phyloP scores from a whole-genome alignment of 2,113 vertebrate genomes.

The Chloebia gouldiae region DNA sequence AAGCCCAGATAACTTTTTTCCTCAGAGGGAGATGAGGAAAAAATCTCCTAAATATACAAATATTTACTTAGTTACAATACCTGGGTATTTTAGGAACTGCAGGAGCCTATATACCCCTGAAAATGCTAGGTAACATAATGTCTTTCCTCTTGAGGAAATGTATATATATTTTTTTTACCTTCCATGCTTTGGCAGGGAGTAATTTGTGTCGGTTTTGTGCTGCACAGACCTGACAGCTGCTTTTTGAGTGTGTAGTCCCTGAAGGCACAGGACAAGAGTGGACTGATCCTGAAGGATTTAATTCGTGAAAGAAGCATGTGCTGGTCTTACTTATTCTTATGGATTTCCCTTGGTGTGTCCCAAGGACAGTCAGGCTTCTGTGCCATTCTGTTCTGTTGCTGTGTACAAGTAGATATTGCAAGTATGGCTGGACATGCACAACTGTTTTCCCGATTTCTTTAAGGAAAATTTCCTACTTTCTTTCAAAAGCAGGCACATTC shows the following conservation, averaged over 20 bases:
- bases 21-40: neutral
- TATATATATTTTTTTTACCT: neutral
- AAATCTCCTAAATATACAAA: neutral
- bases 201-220: neutral
- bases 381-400: rapidly evolving
- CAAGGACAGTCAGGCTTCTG: neutral
- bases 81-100: neutral
- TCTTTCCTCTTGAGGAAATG: neutral
- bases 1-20: neutral
- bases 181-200: neutral
- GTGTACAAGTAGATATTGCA: neutral
- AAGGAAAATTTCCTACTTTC: neutral
- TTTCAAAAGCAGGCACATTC: neutral
- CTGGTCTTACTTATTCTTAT: neutral
- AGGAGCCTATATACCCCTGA: neutral
- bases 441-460: neutral
- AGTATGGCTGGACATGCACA: neutral
- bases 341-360: neutral
- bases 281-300: neutral
- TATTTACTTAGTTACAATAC: neutral
- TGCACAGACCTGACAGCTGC: neutral
- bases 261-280: neutral
- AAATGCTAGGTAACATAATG: neutral
- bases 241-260: neutral
- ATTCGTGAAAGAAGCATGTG: neutral